A percentile compares a stretch with the other conserved stretches of the same genome.
Conservation (phyloP, 2,113 vertebrate species). For the Vulpes lagopus region DNA sequence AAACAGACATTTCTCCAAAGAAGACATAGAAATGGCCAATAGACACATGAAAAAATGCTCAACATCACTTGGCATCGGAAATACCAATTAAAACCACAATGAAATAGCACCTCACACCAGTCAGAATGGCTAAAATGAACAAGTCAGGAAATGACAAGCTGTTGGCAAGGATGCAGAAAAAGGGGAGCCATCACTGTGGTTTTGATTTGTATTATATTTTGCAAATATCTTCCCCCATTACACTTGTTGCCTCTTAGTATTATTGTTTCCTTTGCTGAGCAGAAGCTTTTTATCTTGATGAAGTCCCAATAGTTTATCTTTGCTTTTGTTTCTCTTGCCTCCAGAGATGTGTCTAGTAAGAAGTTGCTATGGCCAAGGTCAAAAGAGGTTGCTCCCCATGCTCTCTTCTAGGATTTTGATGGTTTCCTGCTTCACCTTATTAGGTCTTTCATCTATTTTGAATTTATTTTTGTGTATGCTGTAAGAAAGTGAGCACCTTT, state of each 20-base stretch:
- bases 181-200: too few relatives aligned
- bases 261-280: neutral
- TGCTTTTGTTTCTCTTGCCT: neutral
- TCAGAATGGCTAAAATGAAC: too few relatives aligned
- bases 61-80: too few relatives aligned
- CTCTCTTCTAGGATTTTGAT: neutral
- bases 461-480: neutral
- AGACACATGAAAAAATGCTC: too few relatives aligned
- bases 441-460: neutral
- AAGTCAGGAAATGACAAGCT: too few relatives aligned
- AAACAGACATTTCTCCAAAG: too few relatives aligned
- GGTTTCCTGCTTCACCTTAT: neutral
- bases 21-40: too few relatives aligned
- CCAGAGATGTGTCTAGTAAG: neutral
- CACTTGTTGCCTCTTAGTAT: neutral
- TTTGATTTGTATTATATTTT: neutral
- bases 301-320: neutral
- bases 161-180: too few relatives aligned
- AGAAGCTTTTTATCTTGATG: neutral
- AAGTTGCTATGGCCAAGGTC: neutral
- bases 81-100: too few relatives aligned
- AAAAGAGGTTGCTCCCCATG: neutral
- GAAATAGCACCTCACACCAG: too few relatives aligned
- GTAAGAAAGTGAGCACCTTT: neutral
- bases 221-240: neutral